Conservation (phyloP, 2,113 vertebrate species). For the Muntiacus muntjak region DNA sequence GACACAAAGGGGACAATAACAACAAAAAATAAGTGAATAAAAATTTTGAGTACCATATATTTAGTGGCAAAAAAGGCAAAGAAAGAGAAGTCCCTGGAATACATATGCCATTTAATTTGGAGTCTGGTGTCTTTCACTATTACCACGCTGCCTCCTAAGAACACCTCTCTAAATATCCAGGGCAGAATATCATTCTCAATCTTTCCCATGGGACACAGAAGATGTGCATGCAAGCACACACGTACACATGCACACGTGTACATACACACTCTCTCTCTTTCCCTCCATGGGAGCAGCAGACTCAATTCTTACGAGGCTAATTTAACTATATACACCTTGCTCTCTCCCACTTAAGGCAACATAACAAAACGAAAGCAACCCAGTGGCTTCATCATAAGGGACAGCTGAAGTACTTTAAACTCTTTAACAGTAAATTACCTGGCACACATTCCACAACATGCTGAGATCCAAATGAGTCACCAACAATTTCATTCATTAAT, state of each 20-base stretch:
- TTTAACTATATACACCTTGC: neutral
- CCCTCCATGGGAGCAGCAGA: neutral
- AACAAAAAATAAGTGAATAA: neutral
- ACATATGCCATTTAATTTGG: neutral
- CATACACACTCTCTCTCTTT: neutral
- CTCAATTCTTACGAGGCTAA: neutral
- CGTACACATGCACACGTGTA: fast-evolving
- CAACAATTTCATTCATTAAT: neutral
- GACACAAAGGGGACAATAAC: neutral
- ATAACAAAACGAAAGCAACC: neutral
- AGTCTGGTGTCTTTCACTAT: neutral
- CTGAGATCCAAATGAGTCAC: neutral
- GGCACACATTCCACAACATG: neutral
- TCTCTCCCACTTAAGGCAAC: neutral
- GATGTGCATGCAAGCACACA: neutral
- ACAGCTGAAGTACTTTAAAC: neutral
- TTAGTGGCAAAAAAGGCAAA: neutral
- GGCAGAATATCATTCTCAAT: neutral
- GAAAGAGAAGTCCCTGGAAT: neutral
- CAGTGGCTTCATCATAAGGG: neutral
- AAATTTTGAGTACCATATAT: neutral
- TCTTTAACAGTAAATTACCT: neutral
- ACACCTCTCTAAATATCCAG: neutral
- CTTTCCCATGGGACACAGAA: neutral
- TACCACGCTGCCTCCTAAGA: neutral